Evolutionary conservation across 2,113 vertebrate species (phyloP), one percentile per base, ranked within the genome.

Genomic region (Engystomops pustulosus): DNA sequence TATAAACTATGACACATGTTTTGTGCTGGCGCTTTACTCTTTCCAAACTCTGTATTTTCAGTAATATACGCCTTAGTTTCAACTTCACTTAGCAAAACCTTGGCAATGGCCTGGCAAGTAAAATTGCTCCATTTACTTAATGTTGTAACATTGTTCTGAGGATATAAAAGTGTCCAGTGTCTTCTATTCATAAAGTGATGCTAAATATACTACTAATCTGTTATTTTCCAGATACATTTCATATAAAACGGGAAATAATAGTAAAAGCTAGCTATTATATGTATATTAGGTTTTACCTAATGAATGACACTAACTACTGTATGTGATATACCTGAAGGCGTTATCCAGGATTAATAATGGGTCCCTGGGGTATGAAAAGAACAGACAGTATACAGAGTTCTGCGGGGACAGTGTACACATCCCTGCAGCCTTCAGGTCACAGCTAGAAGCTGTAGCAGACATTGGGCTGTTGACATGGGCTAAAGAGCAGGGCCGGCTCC

Each of bases 1-100:
- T 81, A 65, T 81, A 81, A 81, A 81, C 80, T 72, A 71, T 81
- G 80, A 81, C 67, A 81, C 80, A 81, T 71, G 68, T 44, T 81
- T 81, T 53, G 32, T 70, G 2, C 79, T 81, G 30, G 79, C 79
- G 53, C 62, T 81, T 69, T 69, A 38, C 65, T 80, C 36, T 80
- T 70, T 53, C 30, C 79, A 70, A 70, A 36, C 41, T 67, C 44
- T 9, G 20, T 65, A 10, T 10, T 68, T 68, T 68, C 20, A 53
- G 62, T 44, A 80, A 69, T 69, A 67, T 51, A 68, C 69, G 79
- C 79, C 53, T 51, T 80, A 36, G 44, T 81, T 69, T 38, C 62
- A 49, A 15, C 47, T 47, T 30, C 23, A 81, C 60, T 69, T 69
- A 80, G 32, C 18, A 68, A 70, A 70, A 51, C 6, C 11, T 81